phyloP scores from a whole-genome alignment of 2,888 invertebrate genomes.

The Aplocera efformata region DNA sequence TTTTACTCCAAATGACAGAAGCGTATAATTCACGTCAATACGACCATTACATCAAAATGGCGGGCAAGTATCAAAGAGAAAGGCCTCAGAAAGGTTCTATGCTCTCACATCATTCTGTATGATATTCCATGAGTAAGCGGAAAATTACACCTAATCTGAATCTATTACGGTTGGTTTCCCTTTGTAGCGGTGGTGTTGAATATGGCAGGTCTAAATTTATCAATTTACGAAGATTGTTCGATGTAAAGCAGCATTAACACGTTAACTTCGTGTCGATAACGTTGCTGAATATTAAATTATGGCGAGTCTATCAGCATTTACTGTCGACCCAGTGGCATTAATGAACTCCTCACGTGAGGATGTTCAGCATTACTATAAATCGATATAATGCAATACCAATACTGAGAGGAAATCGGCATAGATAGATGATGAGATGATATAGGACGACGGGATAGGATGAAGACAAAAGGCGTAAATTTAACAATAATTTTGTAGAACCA shows the following conservation, averaged over 20 bases:
- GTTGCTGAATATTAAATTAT: conserved; percentile 69
- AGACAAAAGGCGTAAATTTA: no score
- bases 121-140: conserved; percentile 51
- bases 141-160: conserved; percentile 34
- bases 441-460: no score
- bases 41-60: conserved; percentile 76
- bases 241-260: conserved; percentile 68
- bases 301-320: conserved; percentile 43
- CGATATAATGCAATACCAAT: conserved; percentile 6
- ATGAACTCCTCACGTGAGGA: conserved; percentile 23
- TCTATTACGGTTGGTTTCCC: conserved; percentile 28
- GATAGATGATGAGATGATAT: no score
- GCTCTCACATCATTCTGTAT: conserved; percentile 76
- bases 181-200: conserved; percentile 38
- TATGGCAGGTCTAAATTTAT: conserved; percentile 67
- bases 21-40: conserved; percentile 68
- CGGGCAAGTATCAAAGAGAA: conserved; percentile 76
- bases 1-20: conserved; percentile 64
- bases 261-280: conserved; percentile 54
- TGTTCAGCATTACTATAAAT: conserved; percentile 7
- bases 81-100: conserved; percentile 73
- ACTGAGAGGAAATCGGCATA: no score
- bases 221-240: conserved; percentile 69
- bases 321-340: conserved; percentile 33
- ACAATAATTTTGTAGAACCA: no score